These are phyloP conservation scores for Tragelaphus scriptus DNA, from an alignment of 2,113 vertebrate species.

Conservation along the genomic window DNA sequence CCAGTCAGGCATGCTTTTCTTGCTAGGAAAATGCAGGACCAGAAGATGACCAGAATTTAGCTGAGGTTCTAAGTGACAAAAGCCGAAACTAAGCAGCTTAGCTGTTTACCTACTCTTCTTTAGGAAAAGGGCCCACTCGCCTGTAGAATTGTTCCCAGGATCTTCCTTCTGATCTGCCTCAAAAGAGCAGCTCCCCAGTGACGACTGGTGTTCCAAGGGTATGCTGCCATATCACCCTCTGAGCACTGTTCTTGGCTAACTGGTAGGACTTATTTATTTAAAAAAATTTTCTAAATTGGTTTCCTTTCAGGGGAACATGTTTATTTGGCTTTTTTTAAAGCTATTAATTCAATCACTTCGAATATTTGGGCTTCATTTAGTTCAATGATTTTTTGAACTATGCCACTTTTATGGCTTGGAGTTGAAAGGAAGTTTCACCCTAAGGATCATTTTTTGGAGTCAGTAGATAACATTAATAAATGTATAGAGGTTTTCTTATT, in stretches of 20 bases:
- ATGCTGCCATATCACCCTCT: neutral
- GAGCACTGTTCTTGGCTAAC: neutral
- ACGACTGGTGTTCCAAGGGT: neutral
- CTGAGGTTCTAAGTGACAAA: conserved; percentile 14
- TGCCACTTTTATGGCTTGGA: neutral
- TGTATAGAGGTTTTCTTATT: neutral
- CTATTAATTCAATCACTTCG: neutral
- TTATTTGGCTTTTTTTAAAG: neutral
- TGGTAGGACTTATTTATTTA: neutral
- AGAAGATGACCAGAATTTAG: neutral
- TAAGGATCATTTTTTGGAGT: neutral
- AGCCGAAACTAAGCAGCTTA: neutral
- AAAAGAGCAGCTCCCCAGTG: neutral
- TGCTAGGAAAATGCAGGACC: neutral
- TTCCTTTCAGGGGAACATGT: neutral
- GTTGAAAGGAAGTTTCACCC: neutral
- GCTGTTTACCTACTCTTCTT: neutral
- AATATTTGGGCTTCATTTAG: neutral
- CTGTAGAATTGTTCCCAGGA: neutral
- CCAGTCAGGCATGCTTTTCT: neutral
- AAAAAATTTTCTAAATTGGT: neutral
- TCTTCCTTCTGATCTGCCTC: neutral
- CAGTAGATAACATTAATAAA: neutral
- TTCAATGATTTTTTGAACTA: neutral
- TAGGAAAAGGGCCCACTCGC: neutral